Conservation (phyloP, 2,113 vertebrate genomes). For the Prunella fulvescens region DNA sequence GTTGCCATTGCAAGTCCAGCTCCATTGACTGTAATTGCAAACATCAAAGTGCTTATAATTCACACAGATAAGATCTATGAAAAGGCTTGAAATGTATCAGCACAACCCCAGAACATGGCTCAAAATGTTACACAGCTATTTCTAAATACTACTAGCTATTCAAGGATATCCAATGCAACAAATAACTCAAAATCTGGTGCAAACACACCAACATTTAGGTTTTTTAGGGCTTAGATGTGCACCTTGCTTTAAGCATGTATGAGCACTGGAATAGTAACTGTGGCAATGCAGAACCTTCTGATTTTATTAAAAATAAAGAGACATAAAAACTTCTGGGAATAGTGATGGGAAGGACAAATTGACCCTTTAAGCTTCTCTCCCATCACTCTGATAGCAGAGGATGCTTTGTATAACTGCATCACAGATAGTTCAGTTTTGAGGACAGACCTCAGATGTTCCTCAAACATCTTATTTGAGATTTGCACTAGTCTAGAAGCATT, state of each 20-base stretch:
- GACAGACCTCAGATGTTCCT: neutral
- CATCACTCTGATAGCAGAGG: neutral
- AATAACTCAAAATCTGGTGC: neutral
- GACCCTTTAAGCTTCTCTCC: neutral
- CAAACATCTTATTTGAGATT: neutral
- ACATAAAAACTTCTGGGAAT: neutral
- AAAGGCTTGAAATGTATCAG: neutral
- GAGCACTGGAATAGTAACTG: neutral
- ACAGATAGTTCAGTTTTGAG: neutral
- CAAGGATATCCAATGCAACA: neutral
- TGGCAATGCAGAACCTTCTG: neutral
- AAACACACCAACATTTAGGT: neutral
- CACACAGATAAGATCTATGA: neutral
- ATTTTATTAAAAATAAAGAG: neutral
- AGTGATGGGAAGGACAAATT: neutral
- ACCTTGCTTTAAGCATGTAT: neutral
- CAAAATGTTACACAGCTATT: neutral
- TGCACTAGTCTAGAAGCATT: neutral
- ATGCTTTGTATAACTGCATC: neutral
- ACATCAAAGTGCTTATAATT: neutral
- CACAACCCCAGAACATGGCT: neutral
- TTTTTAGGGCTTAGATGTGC: neutral
- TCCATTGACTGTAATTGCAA: constrained; percentile 87
- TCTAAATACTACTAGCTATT: neutral
- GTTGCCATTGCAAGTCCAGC: constrained; percentile 98